These are phyloP conservation scores for Tachina fera DNA, from an alignment of 2,888 invertebrate species.

Conservation along the genomic window DNA sequence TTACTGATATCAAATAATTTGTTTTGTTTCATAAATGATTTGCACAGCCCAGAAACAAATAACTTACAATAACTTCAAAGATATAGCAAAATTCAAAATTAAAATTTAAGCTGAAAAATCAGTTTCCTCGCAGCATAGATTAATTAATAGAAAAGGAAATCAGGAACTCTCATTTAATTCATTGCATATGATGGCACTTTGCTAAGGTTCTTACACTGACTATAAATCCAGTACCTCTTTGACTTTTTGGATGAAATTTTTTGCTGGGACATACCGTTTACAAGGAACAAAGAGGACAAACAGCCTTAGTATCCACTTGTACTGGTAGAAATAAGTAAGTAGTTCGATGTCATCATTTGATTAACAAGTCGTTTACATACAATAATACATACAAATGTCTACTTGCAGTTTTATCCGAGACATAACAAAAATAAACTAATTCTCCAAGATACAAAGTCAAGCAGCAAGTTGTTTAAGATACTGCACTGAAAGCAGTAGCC, in stretches of 20 bases:
- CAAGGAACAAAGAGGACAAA: slow-evolving; percentile 19
- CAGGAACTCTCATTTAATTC: too few species aligned
- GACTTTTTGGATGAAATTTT: too few species aligned
- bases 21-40: too few species aligned
- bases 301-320: neutral
- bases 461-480: slow-evolving; percentile 48
- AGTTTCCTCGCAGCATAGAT: too few species aligned
- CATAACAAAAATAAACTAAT: slow-evolving; percentile 27
- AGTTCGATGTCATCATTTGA: slow-evolving; percentile 78
- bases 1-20: too few species aligned
- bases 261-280: neutral
- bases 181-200: too few species aligned
- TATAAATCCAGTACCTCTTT: too few species aligned
- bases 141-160: too few species aligned
- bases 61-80: neutral
- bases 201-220: too few species aligned
- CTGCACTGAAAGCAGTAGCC: slow-evolving; percentile 37
- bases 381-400: slow-evolving; percentile 48
- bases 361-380: slow-evolving; percentile 78
- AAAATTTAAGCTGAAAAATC: too few species aligned
- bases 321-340: neutral
- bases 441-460: slow-evolving; percentile 17
- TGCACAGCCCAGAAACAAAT: neutral
- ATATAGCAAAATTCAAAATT: too few species aligned
- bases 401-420: slow-evolving; percentile 5